phyloP scores from a whole-genome alignment of 2,888 invertebrate species.

The Electrophaes corylata region DNA sequence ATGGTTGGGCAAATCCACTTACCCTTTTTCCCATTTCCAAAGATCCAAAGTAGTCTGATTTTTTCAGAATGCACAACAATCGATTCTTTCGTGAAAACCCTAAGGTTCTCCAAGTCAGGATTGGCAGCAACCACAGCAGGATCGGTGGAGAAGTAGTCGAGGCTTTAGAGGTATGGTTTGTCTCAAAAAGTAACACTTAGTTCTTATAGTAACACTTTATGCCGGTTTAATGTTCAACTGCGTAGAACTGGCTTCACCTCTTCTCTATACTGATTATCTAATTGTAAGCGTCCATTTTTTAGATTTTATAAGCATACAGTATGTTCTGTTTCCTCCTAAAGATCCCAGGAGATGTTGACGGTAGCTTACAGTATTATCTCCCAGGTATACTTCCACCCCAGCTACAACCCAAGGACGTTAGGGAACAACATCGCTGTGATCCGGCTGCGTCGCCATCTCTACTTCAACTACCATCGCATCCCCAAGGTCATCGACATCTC shows the following conservation, averaged over 20 bases:
- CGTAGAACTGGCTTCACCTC: too few species aligned
- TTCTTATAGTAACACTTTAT: not conserved
- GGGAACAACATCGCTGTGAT: slow-evolving; percentile 68
- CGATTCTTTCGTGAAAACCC: slow-evolving; percentile 77
- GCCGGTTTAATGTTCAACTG: too few species aligned
- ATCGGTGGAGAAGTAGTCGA: slow-evolving; percentile 68
- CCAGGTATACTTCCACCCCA: slow-evolving; percentile 69
- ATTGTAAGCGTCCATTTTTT: too few species aligned
- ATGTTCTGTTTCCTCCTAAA: too few species aligned
- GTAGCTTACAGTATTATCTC: too few species aligned
- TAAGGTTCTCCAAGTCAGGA: slow-evolving; percentile 58
- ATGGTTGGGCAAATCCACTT: not conserved
- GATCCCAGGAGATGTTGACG: too few species aligned
- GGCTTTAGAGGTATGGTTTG: slow-evolving; percentile 66
- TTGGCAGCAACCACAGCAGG: slow-evolving; percentile 76
- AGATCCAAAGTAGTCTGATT: not conserved
- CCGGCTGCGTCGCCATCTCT: slow-evolving; percentile 59
- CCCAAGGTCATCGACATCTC: slow-evolving; percentile 65
- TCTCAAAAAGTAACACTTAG: not conserved
- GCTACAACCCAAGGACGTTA: slow-evolving; percentile 67
- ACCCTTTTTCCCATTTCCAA: not conserved
- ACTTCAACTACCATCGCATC: slow-evolving; percentile 56
- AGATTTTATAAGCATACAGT: too few species aligned
- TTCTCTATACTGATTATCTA: too few species aligned
- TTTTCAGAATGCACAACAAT: slow-evolving; percentile 72